phyloP scores from a whole-genome alignment of 2,888 invertebrate genomes.

The Euphydryas editha region DNA sequence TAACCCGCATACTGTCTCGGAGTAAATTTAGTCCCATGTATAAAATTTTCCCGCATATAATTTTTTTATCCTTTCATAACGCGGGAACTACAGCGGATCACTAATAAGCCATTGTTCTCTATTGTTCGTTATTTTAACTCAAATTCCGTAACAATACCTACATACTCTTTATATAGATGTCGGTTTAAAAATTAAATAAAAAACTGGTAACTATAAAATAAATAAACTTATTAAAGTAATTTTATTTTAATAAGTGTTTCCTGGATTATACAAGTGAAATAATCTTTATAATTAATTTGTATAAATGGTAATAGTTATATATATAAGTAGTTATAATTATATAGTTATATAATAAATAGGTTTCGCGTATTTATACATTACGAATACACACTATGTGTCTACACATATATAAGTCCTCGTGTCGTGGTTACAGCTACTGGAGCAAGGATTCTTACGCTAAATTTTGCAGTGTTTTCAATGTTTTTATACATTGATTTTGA shows the following conservation, averaged over 20 bases:
- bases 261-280: neutral
- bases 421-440: no score
- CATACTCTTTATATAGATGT: slow-evolving; percentile 11
- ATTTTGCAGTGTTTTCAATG: no score
- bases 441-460: no score
- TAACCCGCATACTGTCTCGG: slow-evolving; percentile 30
- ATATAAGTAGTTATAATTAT: no score
- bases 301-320: no score
- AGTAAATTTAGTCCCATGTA: slow-evolving; percentile 27
- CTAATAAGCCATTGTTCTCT: slow-evolving; percentile 39
- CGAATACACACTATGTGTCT: no score
- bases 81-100: slow-evolving; percentile 23
- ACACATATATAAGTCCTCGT: no score
- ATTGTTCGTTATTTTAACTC: slow-evolving; percentile 32
- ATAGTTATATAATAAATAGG: no score
- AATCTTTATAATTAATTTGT: no score
- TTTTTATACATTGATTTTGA: no score
- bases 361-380: no score
- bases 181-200: slow-evolving; percentile 7
- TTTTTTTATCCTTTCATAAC: slow-evolving; percentile 31
- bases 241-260: neutral
- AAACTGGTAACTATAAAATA: neutral
- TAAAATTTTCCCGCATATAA: slow-evolving; percentile 36
- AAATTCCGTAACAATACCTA: slow-evolving; percentile 35
- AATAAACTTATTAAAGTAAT: neutral